Evolutionary conservation across 2,888 invertebrate species (phyloP).

Genomic region (Dolichopus griseipennis): DNA sequence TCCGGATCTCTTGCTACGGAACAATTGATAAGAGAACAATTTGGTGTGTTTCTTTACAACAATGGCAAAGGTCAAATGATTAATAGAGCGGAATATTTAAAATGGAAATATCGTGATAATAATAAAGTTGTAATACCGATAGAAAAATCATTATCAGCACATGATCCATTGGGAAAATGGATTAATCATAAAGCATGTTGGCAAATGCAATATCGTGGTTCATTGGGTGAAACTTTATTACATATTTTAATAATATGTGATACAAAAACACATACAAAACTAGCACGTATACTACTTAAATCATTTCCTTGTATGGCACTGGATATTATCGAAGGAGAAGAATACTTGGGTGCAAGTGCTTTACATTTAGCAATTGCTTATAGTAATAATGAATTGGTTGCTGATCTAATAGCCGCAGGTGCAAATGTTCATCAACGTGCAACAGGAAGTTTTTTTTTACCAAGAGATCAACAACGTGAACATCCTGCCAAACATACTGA

Average conservation of each 20-base stretch:
- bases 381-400: constrained; percentile 89
- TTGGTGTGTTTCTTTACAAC: constrained; percentile 79
- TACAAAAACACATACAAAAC: constrained; percentile 59
- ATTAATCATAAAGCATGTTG: constrained; percentile 89
- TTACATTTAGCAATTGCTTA: constrained; percentile 95
- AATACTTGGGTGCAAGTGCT: constrained; percentile 91
- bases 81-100: constrained; percentile 76
- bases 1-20: constrained; percentile 79
- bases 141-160: constrained; percentile 72
- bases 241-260: constrained; percentile 94
- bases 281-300: constrained; percentile 82
- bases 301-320: constrained; percentile 83
- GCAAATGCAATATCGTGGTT: constrained; percentile 94
- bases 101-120: constrained; percentile 83
- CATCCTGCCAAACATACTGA: constrained; percentile 75
- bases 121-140: constrained; percentile 78
- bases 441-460: constrained; percentile 91
- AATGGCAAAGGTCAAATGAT: constrained; percentile 76
- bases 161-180: constrained; percentile 84
- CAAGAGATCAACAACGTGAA: constrained; percentile 81
- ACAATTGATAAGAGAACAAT: constrained; percentile 74
- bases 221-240: constrained; percentile 86
- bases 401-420: constrained; percentile 84
- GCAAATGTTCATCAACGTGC: constrained; percentile 89
- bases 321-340: constrained; percentile 95